Percentiles rank a stretch among this genome's conserved stretches.
Evolutionary conservation across 64 coral and sea anemone species (phyloP).

Genomic region (Pachyseris speciosa): DNA sequence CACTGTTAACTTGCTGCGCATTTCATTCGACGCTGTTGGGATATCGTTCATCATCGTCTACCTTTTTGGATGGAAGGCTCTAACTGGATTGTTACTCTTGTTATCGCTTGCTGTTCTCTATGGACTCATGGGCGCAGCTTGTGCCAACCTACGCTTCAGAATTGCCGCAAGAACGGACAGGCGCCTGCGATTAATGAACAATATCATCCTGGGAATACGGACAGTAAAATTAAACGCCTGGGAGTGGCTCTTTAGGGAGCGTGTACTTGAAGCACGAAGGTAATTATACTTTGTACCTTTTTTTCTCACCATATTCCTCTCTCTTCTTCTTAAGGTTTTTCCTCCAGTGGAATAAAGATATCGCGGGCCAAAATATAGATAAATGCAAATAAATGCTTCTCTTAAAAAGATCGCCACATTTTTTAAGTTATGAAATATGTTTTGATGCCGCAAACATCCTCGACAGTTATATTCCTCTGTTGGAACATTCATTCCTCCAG

Average conservation of each 20-base stretch:
- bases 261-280: conserved; percentile 28
- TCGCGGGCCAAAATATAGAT: too few species aligned
- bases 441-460: too few species aligned
- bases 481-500: too few species aligned
- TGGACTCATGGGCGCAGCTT: background rate
- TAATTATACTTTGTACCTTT: too few species aligned
- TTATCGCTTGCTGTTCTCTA: conserved; percentile 18
- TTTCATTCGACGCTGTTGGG: background rate
- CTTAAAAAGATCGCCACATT: too few species aligned
- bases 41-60: background rate
- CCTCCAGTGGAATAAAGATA: too few species aligned
- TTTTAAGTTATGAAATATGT: too few species aligned
- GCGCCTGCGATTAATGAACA: conserved; percentile 35
- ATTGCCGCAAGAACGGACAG: conserved; percentile 23
- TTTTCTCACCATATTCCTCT: too few species aligned
- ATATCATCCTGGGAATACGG: conserved; percentile 48
- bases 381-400: too few species aligned
- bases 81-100: conserved; percentile 16
- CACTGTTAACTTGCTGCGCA: conserved; percentile 20
- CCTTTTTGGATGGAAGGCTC: conserved; percentile 34
- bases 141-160: background rate
- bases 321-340: too few species aligned
- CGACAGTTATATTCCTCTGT: too few species aligned
- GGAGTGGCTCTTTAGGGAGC: conserved; percentile 30
- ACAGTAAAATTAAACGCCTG: conserved; percentile 49